A percentile compares a stretch with the other conserved stretches of the same genome.
Conservation (phyloP, 2,888 invertebrate genomes). For the Macrophya annulata region DNA sequence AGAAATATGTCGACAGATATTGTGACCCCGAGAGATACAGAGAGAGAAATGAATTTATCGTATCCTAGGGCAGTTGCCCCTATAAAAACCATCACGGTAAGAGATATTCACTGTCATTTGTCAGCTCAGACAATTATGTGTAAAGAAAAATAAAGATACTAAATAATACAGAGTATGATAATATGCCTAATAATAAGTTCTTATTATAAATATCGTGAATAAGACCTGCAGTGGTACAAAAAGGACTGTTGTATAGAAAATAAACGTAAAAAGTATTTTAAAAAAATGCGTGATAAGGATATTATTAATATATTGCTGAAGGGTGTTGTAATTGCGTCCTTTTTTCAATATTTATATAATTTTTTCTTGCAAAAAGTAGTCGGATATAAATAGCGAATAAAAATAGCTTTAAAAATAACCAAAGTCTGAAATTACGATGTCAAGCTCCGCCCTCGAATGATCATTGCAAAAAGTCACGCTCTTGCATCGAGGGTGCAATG, state of each 20-base stretch:
- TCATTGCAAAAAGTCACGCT: slow-evolving; percentile 29
- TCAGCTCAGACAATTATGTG: slow-evolving; percentile 8
- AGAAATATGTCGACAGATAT: slow-evolving; percentile 23
- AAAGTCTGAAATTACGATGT: background rate
- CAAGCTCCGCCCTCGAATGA: background rate
- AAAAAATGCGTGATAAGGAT: background rate
- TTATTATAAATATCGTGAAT: background rate
- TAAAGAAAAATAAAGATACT: background rate
- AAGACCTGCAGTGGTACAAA: background rate
- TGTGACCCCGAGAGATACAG: background rate
- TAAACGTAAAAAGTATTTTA: background rate
- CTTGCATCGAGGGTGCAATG: background rate
- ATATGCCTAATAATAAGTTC: background rate
- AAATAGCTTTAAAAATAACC: background rate
- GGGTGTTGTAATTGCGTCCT: background rate
- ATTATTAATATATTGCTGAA: too few relatives aligned
- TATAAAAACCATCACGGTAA: background rate
- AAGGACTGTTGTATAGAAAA: background rate
- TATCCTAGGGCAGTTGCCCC: slow-evolving; percentile 30
- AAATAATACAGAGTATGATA: background rate
- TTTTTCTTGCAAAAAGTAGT: background rate
- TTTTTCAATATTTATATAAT: background rate
- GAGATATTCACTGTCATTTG: background rate
- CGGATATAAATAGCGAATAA: background rate
- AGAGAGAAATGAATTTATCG: slow-evolving; percentile 23